These are phyloP conservation scores for Elephantulus edwardii DNA, from an alignment of 2,113 vertebrate genomes.

Conservation along the genomic window DNA sequence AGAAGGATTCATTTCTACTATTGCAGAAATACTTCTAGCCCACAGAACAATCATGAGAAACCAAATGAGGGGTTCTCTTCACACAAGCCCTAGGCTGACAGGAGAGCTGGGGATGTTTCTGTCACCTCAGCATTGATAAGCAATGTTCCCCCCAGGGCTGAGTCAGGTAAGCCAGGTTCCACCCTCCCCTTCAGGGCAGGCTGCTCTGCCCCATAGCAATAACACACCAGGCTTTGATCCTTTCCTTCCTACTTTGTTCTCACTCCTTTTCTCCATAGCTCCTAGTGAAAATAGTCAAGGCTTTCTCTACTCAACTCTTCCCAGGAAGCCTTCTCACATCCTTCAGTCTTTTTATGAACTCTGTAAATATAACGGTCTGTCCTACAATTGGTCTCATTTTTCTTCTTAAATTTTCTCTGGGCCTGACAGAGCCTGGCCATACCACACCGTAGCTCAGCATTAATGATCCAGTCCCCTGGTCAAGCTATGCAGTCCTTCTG, in stretches of 20 bases:
- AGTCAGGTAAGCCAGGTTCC: not conserved
- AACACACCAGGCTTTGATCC: not conserved
- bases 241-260: not conserved
- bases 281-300: not conserved
- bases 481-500: not conserved
- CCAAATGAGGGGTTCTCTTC: not conserved
- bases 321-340: not conserved
- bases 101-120: not conserved
- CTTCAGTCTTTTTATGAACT: not conserved
- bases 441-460: not conserved
- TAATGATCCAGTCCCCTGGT: not conserved
- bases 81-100: not conserved
- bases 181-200: accelerated
- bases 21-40: not conserved
- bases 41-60: not conserved
- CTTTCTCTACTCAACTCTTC: not conserved
- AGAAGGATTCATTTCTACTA: not conserved
- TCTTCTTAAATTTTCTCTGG: not conserved
- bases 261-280: not conserved
- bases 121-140: too few species aligned
- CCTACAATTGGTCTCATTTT: not conserved
- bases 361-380: not conserved
- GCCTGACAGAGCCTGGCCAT: not conserved
- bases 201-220: not conserved
- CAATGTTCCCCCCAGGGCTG: not conserved